These are phyloP conservation scores for Stramonita haemastoma DNA, from an alignment of 2,888 invertebrate species.

Conservation along the genomic window DNA sequence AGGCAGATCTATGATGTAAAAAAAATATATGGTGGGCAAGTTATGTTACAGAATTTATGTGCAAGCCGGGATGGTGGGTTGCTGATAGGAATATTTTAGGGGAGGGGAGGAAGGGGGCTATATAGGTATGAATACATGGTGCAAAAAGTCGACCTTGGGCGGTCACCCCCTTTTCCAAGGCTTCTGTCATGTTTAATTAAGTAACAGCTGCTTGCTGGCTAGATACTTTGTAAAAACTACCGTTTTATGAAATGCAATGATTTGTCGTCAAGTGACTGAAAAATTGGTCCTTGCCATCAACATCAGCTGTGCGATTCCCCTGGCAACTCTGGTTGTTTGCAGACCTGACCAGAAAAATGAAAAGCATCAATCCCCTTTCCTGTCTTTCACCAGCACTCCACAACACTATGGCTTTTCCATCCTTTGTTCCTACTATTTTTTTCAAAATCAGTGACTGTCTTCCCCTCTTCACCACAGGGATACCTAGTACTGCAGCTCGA, in stretches of 20 bases:
- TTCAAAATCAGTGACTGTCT: too few relatives aligned
- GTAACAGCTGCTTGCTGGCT: not conserved
- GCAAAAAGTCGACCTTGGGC: not conserved
- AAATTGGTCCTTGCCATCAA: constrained; percentile 28
- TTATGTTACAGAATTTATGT: not conserved
- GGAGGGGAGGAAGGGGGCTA: not conserved
- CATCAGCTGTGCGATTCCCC: constrained; percentile 9
- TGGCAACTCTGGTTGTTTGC: not conserved
- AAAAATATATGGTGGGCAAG: not conserved
- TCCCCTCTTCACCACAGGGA: too few relatives aligned
- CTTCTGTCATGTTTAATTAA: not conserved
- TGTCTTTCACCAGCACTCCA: too few relatives aligned
- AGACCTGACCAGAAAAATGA: constrained; percentile 14
- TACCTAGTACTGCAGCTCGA: too few relatives aligned
- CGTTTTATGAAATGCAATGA: constrained; percentile 20
- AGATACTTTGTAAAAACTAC: not conserved
- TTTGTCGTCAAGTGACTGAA: constrained; percentile 22
- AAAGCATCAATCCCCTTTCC: too few relatives aligned
- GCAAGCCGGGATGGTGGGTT: not conserved
- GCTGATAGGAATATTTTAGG: not conserved
- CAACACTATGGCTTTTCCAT: too few relatives aligned
- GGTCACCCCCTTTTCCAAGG: not conserved
- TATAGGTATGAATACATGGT: constrained; percentile 5
- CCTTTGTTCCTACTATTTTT: too few relatives aligned
- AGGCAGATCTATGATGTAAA: too few relatives aligned